Conservation (phyloP, 2,888 invertebrate genomes). For the Cosmorhoe ocellata region DNA sequence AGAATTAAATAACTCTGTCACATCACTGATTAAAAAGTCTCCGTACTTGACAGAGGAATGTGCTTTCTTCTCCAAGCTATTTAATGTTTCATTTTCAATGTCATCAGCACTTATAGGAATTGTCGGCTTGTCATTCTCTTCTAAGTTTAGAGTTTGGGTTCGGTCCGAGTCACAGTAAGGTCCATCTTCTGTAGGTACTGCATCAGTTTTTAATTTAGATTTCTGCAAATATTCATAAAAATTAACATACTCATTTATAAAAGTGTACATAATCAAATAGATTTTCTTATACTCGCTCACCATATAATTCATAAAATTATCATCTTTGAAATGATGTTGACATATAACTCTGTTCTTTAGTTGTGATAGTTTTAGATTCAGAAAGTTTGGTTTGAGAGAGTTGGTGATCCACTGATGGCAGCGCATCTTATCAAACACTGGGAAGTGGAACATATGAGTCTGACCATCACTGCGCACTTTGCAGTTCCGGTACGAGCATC, state of each 20-base stretch:
- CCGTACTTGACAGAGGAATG: conserved; percentile 66
- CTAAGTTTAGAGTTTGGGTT: neutral
- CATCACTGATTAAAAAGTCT: conserved; percentile 66
- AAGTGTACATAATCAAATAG: too few relatives aligned
- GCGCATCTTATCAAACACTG: conserved; percentile 81
- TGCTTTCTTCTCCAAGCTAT: conserved; percentile 57
- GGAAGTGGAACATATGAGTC: conserved; percentile 84
- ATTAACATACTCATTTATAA: too few relatives aligned
- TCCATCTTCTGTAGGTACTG: conserved; percentile 80
- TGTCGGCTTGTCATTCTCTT: conserved; percentile 24
- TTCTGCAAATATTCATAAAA: conserved; percentile 59
- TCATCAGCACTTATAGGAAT: conserved; percentile 59
- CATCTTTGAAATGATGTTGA: conserved; percentile 81
- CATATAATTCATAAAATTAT: conserved; percentile 79
- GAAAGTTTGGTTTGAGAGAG: conserved; percentile 76
- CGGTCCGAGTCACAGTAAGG: conserved; percentile 48
- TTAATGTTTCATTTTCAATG: conserved; percentile 62
- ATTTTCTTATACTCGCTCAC: too few relatives aligned
- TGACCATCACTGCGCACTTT: conserved; percentile 73
- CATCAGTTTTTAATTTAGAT: conserved; percentile 78
- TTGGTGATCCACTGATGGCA: conserved; percentile 83
- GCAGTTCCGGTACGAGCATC: conserved; percentile 82
- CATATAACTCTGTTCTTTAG: conserved; percentile 83
- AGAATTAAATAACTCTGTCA: conserved; percentile 22
- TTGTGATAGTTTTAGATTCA: conserved; percentile 80